Evolutionary conservation across 2,113 vertebrate genomes (phyloP), one percentile per base, ranked within the genome.

Genomic region (Xenotilapia flavipinnis): DNA sequence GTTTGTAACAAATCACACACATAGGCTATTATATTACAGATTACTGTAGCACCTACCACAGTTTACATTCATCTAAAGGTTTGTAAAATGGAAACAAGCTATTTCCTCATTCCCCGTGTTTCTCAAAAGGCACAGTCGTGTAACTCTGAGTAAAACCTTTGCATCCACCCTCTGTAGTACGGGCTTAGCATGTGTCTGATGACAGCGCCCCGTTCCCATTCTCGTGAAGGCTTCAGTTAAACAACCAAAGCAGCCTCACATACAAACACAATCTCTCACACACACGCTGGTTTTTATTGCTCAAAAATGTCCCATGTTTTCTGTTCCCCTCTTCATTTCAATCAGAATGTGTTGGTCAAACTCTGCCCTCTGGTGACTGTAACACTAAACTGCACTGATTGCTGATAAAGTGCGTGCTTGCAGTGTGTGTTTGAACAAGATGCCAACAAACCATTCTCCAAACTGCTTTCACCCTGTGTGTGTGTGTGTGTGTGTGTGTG

Each of bases 301-400:
- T 58, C n/a, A 17, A n/a, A 26, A 12, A 47, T 14, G 4, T 23
- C 8, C 36, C 31, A 4, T 23, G 28, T 55, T 38, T 33, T 68
- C n/a, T n/a, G n/a, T n/a, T n/a, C n/a, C n/a, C n/a, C n/a, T n/a
- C 12, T 47, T 36, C 7, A 7, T 6, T 10, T 28, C 36, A 51
- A n/a, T 17, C 6, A 15, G 3, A 21, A 47, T 77, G 6, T n/a
- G 11, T 55, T 42, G 6, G 80, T 90, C 73, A 40, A 86, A 90
- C 40, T 53, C 87, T 87, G 89, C 83, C 83, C 80, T 60, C 94
- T 93, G 88, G 81, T 95, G 95, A 8, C 38, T 2, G 4, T 8
- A 11, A 33, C 3, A 1, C 2, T 26, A 26, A 82, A 68, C 40
- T 88, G 5, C 83, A 91, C 14, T 5, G 6, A 8, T 23, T 5